phyloP scores from a whole-genome alignment of 2,113 vertebrate species.

The Hylia prasina region DNA sequence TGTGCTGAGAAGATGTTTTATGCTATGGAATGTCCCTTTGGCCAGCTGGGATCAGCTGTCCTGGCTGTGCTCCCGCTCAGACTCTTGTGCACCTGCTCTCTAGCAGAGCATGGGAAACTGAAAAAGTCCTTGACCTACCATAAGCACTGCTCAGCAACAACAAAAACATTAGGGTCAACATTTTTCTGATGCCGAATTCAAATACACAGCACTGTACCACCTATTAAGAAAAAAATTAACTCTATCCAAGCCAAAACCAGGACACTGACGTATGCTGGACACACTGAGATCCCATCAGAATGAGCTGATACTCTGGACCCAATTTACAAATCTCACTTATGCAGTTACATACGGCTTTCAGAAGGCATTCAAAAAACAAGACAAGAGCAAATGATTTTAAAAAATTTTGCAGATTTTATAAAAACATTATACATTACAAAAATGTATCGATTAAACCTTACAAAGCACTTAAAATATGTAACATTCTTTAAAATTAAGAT shows the following conservation, averaged over 20 bases:
- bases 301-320: neutral
- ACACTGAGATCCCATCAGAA: neutral
- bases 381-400: neutral
- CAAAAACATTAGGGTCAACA: neutral
- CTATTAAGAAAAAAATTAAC: neutral
- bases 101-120: neutral
- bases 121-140: neutral
- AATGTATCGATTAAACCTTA: constrained; percentile 21
- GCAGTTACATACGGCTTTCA: fast-evolving
- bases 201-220: neutral
- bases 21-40: neutral
- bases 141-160: neutral
- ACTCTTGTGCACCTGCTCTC: neutral
- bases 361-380: neutral
- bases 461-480: constrained; percentile 49
- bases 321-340: neutral
- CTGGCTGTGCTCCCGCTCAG: neutral
- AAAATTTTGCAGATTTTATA: constrained; percentile 60
- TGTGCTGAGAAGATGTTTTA: neutral
- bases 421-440: constrained; percentile 53
- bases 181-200: neutral
- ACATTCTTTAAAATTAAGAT: neutral
- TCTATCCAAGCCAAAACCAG: neutral
- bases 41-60: neutral
- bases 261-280: neutral